Evolutionary conservation across 1,140 invertebrate genomes (phyloP), one percentile per base, ranked within the genome.

Genomic region (Trichomalopsis sarcophagae): DNA sequence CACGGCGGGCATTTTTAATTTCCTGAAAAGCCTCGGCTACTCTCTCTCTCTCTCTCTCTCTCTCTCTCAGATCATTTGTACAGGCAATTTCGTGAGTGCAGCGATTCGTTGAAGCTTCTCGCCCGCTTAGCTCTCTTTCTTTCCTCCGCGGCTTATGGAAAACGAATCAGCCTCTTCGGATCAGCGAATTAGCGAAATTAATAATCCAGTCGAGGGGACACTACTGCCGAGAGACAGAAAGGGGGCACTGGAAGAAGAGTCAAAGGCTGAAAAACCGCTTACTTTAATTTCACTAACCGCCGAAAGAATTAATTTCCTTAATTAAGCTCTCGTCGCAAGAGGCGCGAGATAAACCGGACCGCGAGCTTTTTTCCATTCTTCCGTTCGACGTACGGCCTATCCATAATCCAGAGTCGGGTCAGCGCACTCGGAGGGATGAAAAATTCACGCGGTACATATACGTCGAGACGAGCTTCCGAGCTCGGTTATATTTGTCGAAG

Each of bases 71-170:
- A 80, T 80, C 76, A 76, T 81, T 81, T 81, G 78, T 85, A 40
- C 69, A 69, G 71, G 50, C 80, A 85, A 85, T 85, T 85, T 77
- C 40, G 79, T 74, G 79, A 85, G 84, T 85, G 84, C 84, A 81
- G 23, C 77, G 68, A 84, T 69, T 71, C 66, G 75, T 71, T 84
- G 73, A 40, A 83, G 40, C 68, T 21, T 36, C 33, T 40, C 17
- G 14, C 55, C 50, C 47, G 21, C 11, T 36, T 23, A 11, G 68
- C 36, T 74, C 30, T 73, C 30, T 33, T 69, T 69, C 23, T 82
- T 33, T 30, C 50, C 17, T 10, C 71, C 73, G 75, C 78, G 62
- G 13, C 78, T 80, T 69, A 69, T 68, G 66, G n/a, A 44, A 44
- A 80, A 44, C n/a, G 62, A 79, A 79, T 66, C 27, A 9, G 21